Conservation (phyloP, 2,888 invertebrate genomes). For the Agrochola lota region DNA sequence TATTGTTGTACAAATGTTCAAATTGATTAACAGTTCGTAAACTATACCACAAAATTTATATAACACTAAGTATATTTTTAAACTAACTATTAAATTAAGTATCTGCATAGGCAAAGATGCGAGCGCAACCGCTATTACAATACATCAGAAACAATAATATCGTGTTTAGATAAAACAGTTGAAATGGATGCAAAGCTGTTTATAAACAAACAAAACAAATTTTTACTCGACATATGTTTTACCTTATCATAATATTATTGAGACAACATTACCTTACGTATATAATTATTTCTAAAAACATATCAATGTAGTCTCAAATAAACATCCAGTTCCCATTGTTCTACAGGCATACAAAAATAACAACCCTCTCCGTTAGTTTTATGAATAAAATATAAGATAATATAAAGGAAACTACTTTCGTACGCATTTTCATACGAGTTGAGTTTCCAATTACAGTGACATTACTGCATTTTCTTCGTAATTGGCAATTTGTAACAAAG, state of each 20-base stretch:
- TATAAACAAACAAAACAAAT: too few relatives aligned
- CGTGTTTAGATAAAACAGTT: too few relatives aligned
- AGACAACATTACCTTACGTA: background rate
- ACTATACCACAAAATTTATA: too few relatives aligned
- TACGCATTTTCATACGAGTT: constrained; percentile 16
- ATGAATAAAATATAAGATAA: constrained; percentile 16
- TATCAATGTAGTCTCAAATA: background rate
- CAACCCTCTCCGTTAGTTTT: background rate
- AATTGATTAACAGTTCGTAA: too few relatives aligned
- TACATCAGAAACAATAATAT: too few relatives aligned
- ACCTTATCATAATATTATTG: background rate
- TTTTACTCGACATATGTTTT: background rate
- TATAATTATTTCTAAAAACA: background rate
- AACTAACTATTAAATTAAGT: too few relatives aligned
- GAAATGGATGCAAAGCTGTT: too few relatives aligned
- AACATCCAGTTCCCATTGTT: background rate
- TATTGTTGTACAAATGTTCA: too few relatives aligned
- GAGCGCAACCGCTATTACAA: too few relatives aligned
- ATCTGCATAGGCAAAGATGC: too few relatives aligned
- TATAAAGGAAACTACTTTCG: constrained; percentile 1
- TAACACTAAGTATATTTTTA: too few relatives aligned
- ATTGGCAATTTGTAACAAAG: constrained; percentile 49
- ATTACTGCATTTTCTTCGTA: constrained; percentile 33
- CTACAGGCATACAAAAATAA: background rate
- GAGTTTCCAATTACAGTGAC: constrained; percentile 20